Percentiles rank a stretch among this genome's conserved stretches.
phyloP scores from a whole-genome alignment of 1,140 invertebrate species.

The Bombus difficillimus region DNA sequence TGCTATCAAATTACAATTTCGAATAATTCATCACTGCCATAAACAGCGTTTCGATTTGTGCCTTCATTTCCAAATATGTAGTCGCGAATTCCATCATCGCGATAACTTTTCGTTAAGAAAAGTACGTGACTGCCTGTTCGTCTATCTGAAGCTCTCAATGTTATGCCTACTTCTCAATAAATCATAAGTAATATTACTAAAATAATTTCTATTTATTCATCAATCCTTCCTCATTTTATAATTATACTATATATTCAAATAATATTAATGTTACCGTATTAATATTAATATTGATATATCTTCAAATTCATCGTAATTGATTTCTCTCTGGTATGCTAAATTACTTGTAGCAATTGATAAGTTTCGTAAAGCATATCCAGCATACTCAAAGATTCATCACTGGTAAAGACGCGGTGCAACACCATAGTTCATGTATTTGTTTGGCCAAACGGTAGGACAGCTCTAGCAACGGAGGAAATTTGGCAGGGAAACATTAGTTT shows the following conservation, averaged over 20 bases:
- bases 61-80: neutral
- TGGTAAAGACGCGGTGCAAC: rapidly evolving
- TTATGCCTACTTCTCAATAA: neutral
- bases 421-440: neutral
- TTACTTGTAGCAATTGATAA: neutral
- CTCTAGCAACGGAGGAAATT: no score
- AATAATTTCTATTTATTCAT: neutral
- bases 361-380: no score
- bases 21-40: neutral
- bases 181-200: neutral
- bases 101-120: neutral
- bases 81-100: neutral
- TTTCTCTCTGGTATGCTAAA: neutral
- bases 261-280: neutral
- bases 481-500: rapidly evolving
- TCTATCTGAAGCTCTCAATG: neutral
- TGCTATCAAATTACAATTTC: neutral
- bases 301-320: neutral
- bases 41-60: no score
- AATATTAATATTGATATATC: neutral
- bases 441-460: neutral
- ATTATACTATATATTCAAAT: neutral
- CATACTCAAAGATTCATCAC: no score
- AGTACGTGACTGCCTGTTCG: neutral
- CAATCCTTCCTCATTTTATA: no score